Base-by-base conservation (phyloP, 92 coral and sea anemone species). In the Siderastrea radians region DNA sequence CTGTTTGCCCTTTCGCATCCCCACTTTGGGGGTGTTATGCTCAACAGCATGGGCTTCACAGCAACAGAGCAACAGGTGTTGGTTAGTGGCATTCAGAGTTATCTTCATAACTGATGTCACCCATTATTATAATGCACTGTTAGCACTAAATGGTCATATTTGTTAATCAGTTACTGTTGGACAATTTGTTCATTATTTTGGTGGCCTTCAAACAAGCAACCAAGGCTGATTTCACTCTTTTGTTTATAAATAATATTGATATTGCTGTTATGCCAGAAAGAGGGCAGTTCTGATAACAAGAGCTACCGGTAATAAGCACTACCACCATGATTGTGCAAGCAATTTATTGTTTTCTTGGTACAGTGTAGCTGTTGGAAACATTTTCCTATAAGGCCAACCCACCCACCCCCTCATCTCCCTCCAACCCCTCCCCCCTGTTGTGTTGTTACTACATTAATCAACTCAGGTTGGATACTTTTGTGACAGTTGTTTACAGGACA, bases 1-100 rank as follows among this genome's bases (percentile, higher is more conserved):
- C 77, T 86, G 2, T 47, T 44, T 78, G 90, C 90, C 43, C 79
- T 78, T 0, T 11, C 70, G 2, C 78, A 86, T 50, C 90, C 90
- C 50, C 70, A 54, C 67, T 78, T 78, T 47, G 90, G 90, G 8
- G 14, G 3, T 49, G 67, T 64, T 60, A 86, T 78, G 90, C 84
- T 86, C 1, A 83, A 86, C 49, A 86, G 90, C 70, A 78, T 78
- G 90, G 78, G 78, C 5, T 47, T 86, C 46, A 77, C 38, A n/a
- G 8, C 43, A 68, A 43, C 61, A 49, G 72, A 86, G 65, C 68
- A 52, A 48, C 64, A 77, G 38, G 53, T 47, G 75, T 26, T 26
- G 38, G 38, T 26, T 26, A 26, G 38, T 26, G 38, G 0, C 38
- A 26, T 26, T 26, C 38, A 26, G 38, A 26, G 38, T 26, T 26